phyloP scores from a whole-genome alignment of 2,797 vertebrate species.

The Onychomys leucogaster region DNA sequence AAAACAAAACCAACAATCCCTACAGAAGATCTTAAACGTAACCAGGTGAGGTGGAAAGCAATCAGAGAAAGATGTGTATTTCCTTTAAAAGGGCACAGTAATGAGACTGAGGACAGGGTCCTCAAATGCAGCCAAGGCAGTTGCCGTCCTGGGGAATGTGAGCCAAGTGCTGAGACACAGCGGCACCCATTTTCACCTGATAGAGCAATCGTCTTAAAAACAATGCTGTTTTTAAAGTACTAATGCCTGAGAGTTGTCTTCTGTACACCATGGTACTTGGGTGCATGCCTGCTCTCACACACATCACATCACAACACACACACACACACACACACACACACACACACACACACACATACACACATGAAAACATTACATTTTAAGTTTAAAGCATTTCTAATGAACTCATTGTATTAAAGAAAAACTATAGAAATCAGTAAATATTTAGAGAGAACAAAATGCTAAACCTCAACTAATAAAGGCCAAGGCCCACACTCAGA shows the following conservation, averaged over 20 bases:
- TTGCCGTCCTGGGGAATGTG: not conserved
- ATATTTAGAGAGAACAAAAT: slow-evolving; percentile 45
- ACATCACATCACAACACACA: no score
- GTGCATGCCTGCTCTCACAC: no score
- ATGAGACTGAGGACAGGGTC: not conserved
- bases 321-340: not conserved
- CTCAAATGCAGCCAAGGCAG: not conserved
- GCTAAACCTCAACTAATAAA: not conserved
- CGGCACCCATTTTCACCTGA: not conserved
- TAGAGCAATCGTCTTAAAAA: not conserved
- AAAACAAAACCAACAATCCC: not conserved
- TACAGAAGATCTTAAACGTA: not conserved
- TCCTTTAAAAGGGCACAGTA: not conserved
- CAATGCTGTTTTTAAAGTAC: not conserved
- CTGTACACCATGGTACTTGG: no score
- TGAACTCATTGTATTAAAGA: not conserved
- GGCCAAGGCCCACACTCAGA: not conserved
- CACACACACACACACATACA: not conserved
- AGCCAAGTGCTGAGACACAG: not conserved
- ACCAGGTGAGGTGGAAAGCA: no score
- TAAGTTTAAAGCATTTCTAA: not conserved
- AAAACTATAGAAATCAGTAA: slow-evolving; percentile 39
- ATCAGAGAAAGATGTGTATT: not conserved
- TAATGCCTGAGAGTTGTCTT: not conserved
- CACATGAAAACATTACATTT: not conserved